A percentile compares a stretch with the other conserved stretches of the same genome.
Evolutionary conservation across 2,113 vertebrate species (phyloP).

Genomic region (Scortum barcoo): DNA sequence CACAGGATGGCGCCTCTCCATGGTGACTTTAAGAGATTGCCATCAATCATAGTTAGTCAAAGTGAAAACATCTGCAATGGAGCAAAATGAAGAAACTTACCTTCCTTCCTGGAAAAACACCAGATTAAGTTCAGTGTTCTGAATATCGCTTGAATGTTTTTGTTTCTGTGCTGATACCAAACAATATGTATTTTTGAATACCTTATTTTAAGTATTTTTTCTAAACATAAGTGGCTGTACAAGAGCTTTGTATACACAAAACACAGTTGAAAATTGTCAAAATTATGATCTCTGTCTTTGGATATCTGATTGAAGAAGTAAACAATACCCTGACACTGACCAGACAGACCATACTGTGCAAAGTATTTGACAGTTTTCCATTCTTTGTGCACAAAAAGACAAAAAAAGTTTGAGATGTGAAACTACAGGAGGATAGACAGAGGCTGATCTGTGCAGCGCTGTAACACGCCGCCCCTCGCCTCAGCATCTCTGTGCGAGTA

Average conservation of each 20-base stretch:
- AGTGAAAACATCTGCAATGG: background rate
- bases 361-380: background rate
- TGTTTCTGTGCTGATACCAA: background rate
- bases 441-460: background rate
- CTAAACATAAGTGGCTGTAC: background rate
- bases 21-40: background rate
- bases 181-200: background rate
- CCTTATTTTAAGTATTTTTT: background rate
- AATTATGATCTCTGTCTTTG: no score
- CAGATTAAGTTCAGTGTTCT: background rate
- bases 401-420: background rate
- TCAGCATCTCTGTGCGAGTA: background rate
- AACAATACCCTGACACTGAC: no score
- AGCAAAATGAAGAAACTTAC: background rate
- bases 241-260: background rate
- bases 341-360: background rate
- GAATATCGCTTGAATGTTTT: background rate
- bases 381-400: background rate
- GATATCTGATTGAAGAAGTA: no score
- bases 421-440: background rate
- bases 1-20: background rate
- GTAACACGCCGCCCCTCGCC: background rate
- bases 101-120: background rate
- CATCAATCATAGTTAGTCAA: background rate
- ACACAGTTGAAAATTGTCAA: background rate